Base-by-base conservation (phyloP, 1,140 invertebrate genomes). In the Heterodera carotae region DNA sequence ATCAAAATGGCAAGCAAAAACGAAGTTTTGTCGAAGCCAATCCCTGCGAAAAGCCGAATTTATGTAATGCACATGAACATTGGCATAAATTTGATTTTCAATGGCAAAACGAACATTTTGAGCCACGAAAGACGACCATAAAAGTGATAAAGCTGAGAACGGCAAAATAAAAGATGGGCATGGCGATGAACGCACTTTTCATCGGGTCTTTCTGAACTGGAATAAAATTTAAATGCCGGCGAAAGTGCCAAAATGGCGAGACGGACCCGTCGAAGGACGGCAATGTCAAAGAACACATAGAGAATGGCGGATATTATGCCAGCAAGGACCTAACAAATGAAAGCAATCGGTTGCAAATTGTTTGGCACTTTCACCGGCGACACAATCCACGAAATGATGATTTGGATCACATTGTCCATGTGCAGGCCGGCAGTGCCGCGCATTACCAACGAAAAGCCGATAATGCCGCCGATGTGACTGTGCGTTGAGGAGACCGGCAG, bases 401-500 rank as follows among this genome's bases (percentile, higher is more conserved):
- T 79, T 68, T 66, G 15, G 93, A 33, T 10, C 29, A 78, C 76
- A 39, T 78, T 78, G 27, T 29, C 15, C 2, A 78, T 2, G 31
- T 78, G 76, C 29, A 98, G 91, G 33, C 95, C 95, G 66, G 91
- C 85, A 18, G 91, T 90, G 25, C 96, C 96, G 81, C 92, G 91
- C 43, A 93, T 93, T 8, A 97, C 94, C 66, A 98, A 89, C 18
- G 94, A 95, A 89, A 97, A 98, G 18, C 96, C 96, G 79, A 98
- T 92, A 12, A 95, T 95, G 12, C 96, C 94, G 33, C 96, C 96
- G 31, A 99, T 95, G 84, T 98, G 97, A 76, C 94, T 95, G 90
- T 98, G 96, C 2, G 96, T 98, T 25, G 83, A 79, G 29, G 95
- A 98, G 75, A 98, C 96, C 12, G 96, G 96, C 81, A 98, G 90